Conservation (phyloP, 2,797 vertebrate species). For the Xiphorhynchus erythropygius region DNA sequence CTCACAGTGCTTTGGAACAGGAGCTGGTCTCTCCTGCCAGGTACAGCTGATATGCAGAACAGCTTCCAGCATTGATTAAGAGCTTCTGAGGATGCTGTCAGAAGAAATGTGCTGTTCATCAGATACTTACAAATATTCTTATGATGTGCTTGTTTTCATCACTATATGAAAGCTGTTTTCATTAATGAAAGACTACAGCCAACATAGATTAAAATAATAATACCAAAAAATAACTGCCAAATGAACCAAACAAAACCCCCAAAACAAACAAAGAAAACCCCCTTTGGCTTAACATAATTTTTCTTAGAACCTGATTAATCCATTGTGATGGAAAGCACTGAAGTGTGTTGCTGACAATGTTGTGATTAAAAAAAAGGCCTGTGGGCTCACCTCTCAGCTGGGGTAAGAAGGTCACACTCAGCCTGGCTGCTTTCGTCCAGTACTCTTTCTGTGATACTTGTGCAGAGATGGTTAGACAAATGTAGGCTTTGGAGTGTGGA, state of each 20-base stretch:
- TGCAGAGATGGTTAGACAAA: background rate
- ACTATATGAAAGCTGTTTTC: background rate
- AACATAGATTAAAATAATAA: background rate
- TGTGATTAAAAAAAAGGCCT: background rate
- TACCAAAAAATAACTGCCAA: background rate
- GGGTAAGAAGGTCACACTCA: background rate
- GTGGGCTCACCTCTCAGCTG: background rate
- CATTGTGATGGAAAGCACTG: background rate
- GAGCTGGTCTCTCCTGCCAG: background rate
- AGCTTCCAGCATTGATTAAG: background rate
- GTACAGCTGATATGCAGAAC: background rate
- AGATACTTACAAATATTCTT: background rate
- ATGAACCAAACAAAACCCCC: fast-evolving
- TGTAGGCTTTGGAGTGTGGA: background rate
- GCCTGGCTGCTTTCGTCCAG: background rate
- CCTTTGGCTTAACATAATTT: background rate
- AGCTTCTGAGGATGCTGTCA: background rate
- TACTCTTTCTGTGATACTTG: background rate
- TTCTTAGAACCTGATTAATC: background rate
- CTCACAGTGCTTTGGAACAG: background rate
- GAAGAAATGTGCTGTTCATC: background rate
- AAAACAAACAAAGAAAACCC: too few relatives aligned
- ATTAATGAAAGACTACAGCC: background rate
- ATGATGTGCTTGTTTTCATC: background rate
- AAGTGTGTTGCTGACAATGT: background rate